phyloP scores from a whole-genome alignment of 2,888 invertebrate genomes.

The Catotricha subobsoleta region DNA sequence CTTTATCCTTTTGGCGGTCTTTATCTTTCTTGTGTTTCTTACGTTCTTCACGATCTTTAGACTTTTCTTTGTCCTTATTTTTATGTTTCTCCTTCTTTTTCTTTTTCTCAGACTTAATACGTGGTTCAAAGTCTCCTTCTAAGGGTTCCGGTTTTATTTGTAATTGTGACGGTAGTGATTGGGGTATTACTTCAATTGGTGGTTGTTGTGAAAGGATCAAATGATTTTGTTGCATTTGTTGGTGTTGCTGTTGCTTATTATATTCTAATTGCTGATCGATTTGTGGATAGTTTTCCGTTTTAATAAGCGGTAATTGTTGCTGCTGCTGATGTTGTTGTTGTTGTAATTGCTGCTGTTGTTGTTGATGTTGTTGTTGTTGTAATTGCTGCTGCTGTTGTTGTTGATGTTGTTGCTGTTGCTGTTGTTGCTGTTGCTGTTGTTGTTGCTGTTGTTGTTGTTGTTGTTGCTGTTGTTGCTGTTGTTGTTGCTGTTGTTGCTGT shows the following conservation, averaged over 20 bases:
- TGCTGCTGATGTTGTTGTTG: conserved; percentile 17
- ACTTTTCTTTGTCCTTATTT: conserved; percentile 60
- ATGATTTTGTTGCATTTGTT: no score
- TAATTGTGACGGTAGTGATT: background rate
- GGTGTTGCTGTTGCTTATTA: no score
- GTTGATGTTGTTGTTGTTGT: conserved; percentile 16
- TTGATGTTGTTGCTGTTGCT: conserved; percentile 16
- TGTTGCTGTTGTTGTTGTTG: conserved; percentile 10
- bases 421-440: conserved; percentile 3
- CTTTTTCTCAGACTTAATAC: conserved; percentile 30
- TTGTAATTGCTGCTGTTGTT: conserved; percentile 15
- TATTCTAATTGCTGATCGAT: conserved; percentile 8
- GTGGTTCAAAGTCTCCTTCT: conserved; percentile 12
- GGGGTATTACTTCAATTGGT: background rate
- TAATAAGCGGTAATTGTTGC: conserved; percentile 2
- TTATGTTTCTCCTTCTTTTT: conserved; percentile 65
- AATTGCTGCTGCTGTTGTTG: conserved; percentile 22
- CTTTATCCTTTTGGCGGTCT: conserved; percentile 29
- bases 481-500: conserved; percentile 3
- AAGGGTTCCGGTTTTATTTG: background rate
- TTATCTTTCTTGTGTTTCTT: conserved; percentile 56
- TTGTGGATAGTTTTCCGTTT: conserved; percentile 11
- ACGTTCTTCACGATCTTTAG: conserved; percentile 50
- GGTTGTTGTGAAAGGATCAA: no score
- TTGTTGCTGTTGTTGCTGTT: conserved; percentile 18